phyloP scores from a whole-genome alignment of 2,113 vertebrate species.

The Oenanthe oenanthe region DNA sequence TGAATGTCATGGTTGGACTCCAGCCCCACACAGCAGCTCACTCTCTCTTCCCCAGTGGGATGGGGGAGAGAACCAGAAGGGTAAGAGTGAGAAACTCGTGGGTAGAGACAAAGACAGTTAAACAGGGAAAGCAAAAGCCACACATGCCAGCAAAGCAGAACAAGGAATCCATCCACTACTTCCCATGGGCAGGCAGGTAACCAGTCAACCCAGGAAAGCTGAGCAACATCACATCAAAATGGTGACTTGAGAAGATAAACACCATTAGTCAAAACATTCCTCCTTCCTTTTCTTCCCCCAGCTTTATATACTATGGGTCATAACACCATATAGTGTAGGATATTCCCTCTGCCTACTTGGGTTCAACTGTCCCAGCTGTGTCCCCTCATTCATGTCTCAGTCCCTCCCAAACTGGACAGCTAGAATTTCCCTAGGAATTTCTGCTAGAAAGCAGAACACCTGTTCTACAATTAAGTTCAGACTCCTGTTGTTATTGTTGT shows the following conservation, averaged over 20 bases:
- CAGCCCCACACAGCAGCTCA: rapidly evolving
- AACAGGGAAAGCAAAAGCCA: neutral
- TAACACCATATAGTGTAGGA: neutral
- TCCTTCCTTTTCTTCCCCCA: neutral
- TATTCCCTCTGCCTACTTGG: neutral
- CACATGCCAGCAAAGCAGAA: neutral
- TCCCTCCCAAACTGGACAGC: neutral
- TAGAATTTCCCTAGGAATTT: neutral
- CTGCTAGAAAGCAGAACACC: neutral
- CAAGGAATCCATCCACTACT: neutral
- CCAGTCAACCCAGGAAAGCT: neutral
- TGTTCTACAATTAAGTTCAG: neutral
- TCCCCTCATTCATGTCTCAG: neutral
- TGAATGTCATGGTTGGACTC: neutral
- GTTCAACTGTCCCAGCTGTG: neutral
- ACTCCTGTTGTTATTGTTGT: neutral
- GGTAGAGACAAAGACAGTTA: neutral
- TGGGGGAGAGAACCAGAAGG: rapidly evolving
- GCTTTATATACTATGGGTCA: too few species aligned
- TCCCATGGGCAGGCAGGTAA: neutral
- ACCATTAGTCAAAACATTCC: neutral
- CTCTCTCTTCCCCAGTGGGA: neutral
- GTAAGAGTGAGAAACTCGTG: neutral
- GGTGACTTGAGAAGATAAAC: neutral
- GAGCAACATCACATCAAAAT: rapidly evolving